Evolutionary conservation across 1,140 invertebrate genomes (phyloP).

Genomic region (Drosophila ambigua): DNA sequence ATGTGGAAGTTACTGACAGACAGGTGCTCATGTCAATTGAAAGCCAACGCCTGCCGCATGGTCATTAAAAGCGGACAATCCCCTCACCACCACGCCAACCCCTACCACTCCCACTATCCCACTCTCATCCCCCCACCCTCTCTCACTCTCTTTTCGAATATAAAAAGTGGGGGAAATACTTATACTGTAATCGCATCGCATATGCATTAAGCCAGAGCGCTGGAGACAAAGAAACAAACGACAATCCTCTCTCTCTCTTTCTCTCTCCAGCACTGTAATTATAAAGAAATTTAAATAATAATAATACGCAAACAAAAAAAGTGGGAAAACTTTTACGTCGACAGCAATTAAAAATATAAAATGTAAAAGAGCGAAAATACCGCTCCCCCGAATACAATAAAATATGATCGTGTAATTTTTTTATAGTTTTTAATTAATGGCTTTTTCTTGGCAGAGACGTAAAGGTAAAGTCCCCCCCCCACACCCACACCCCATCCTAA

Average conservation of each 20-base stretch:
- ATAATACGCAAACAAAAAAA: conserved; percentile 41
- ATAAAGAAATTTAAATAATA: conserved; percentile 76
- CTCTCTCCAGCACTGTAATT: conserved; percentile 34
- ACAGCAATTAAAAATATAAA: conserved; percentile 61
- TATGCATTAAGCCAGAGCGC: conserved; percentile 55
- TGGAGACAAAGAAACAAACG: conserved; percentile 51
- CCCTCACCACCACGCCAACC: not conserved
- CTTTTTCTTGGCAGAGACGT: conserved; percentile 53
- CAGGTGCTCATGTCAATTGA: conserved; percentile 77
- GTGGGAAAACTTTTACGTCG: conserved; percentile 61
- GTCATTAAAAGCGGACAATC: conserved; percentile 49
- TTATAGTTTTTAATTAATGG: conserved; percentile 83
- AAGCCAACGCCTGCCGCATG: conserved; percentile 60
- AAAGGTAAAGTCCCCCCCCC: conserved; percentile 8
- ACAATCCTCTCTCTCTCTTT: conserved; percentile 20
- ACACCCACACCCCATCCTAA: conserved; percentile 10
- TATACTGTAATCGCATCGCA: conserved; percentile 36
- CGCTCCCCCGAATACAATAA: conserved; percentile 32
- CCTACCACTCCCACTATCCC: not conserved
- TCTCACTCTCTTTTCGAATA: conserved; percentile 7
- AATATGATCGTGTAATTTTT: conserved; percentile 64
- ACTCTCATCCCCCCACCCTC: not conserved
- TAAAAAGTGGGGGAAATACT: conserved; percentile 45
- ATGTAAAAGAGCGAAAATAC: conserved; percentile 36
- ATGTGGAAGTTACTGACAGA: conserved; percentile 39